Percentiles rank a stretch among this genome's conserved stretches.
Conservation (phyloP, 2,797 vertebrate genomes). For the Pangasius mekongensis region DNA sequence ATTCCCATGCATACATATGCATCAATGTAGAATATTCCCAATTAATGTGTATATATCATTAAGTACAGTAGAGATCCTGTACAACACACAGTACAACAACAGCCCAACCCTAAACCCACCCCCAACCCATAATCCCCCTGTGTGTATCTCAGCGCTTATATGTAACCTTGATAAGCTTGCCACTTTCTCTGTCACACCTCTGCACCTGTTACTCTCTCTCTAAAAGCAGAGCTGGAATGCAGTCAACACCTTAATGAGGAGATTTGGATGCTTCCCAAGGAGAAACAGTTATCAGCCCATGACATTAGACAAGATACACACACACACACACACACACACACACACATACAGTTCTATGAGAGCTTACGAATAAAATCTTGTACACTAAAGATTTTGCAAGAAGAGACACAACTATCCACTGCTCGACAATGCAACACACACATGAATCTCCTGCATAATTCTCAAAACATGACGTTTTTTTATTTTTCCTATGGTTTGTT, state of each 20-base stretch:
- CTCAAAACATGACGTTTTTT: neutral
- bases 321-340: slow-evolving; percentile 33
- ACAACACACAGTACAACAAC: neutral
- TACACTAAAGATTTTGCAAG: slow-evolving; percentile 29
- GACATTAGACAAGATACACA: slow-evolving; percentile 41
- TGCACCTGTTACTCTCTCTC: slow-evolving; percentile 33
- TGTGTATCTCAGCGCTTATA: slow-evolving; percentile 16
- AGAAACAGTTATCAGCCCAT: slow-evolving; percentile 58
- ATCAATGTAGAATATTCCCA: neutral
- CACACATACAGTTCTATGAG: slow-evolving; percentile 20
- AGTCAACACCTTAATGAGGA: slow-evolving; percentile 54
- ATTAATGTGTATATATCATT: neutral
- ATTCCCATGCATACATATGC: neutral
- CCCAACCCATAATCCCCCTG: neutral
- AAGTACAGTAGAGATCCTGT: neutral
- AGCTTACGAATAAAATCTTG: slow-evolving; percentile 42
- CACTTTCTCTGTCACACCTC: slow-evolving; percentile 47
- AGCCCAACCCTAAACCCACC: neutral
- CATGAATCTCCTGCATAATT: neutral
- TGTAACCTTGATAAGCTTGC: slow-evolving; percentile 48
- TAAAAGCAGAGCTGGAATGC: slow-evolving; percentile 42
- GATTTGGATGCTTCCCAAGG: slow-evolving; percentile 58
- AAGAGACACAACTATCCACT: neutral
- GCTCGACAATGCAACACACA: neutral
- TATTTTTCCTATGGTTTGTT: neutral